Conservation (phyloP, 2,888 invertebrate species). For the Maniola hyperantus region DNA sequence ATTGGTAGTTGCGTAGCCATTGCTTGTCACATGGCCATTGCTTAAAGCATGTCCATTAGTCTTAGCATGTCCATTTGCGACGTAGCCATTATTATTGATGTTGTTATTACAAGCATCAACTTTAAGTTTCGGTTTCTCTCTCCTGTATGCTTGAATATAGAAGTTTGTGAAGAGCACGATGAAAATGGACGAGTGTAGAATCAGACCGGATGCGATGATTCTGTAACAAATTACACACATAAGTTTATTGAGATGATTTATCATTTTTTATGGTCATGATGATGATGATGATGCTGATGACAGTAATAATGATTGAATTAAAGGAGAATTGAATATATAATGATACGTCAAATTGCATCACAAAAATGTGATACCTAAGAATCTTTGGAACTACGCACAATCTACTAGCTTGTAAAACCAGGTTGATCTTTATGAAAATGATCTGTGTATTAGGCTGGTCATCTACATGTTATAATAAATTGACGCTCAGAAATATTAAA, state of each 20-base stretch:
- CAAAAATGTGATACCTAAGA: too few relatives aligned
- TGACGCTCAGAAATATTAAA: too few relatives aligned
- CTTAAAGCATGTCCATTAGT: constrained; percentile 45
- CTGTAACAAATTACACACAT: constrained; percentile 49
- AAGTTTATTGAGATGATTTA: not conserved
- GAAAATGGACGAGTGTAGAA: constrained; percentile 93
- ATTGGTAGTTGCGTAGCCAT: constrained; percentile 46
- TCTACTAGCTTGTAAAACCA: too few relatives aligned
- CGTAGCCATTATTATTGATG: constrained; percentile 44
- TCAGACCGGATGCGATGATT: constrained; percentile 88
- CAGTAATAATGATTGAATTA: too few relatives aligned
- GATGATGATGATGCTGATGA: not conserved
- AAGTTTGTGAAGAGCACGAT: constrained; percentile 95
- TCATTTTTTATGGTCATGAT: not conserved
- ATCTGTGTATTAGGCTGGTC: too few relatives aligned
- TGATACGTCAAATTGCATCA: too few relatives aligned
- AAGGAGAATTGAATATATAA: too few relatives aligned
- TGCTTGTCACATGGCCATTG: constrained; percentile 42
- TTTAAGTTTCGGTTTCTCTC: constrained; percentile 46
- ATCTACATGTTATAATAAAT: too few relatives aligned
- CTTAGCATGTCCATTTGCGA: constrained; percentile 43
- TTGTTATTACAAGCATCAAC: constrained; percentile 54
- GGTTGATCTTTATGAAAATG: too few relatives aligned
- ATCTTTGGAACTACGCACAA: too few relatives aligned
- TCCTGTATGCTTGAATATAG: constrained; percentile 91